Evolutionary conservation across 2,888 invertebrate genomes (phyloP).

Genomic region (Ferdinandea cuprea): DNA sequence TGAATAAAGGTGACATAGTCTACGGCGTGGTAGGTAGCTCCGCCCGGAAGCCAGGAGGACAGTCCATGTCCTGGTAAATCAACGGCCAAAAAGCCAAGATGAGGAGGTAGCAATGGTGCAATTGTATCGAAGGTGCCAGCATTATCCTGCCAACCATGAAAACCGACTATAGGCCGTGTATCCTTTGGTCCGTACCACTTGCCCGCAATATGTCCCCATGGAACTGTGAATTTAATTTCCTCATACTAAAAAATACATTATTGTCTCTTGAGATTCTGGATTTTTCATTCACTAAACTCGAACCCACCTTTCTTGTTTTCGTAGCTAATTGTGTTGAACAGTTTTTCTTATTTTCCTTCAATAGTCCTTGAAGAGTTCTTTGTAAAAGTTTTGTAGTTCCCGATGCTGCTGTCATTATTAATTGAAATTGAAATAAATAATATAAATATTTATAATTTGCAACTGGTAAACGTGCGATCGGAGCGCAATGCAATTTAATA

Average conservation of each 20-base stretch:
- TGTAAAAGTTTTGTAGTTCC: constrained; percentile 27
- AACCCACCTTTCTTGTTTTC: constrained; percentile 14
- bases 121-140: constrained; percentile 89
- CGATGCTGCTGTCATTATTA: neutral
- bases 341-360: constrained; percentile 20
- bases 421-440: neutral
- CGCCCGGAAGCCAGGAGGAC: constrained; percentile 87
- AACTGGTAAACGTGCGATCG: neutral
- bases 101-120: constrained; percentile 85
- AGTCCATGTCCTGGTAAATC: constrained; percentile 89
- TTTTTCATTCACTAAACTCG: too few relatives aligned
- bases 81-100: constrained; percentile 85
- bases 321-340: constrained; percentile 26
- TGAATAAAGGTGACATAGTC: constrained; percentile 84
- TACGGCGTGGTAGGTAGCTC: constrained; percentile 84
- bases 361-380: constrained; percentile 34
- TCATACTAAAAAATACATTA: constrained; percentile 81
- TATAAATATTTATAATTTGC: neutral
- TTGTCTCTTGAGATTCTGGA: too few relatives aligned
- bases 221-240: constrained; percentile 87
- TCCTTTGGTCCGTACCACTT: constrained; percentile 88
- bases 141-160: constrained; percentile 92
- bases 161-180: constrained; percentile 86
- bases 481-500: constrained; percentile 7
- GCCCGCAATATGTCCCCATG: constrained; percentile 88